These are phyloP conservation scores for Brotula barbata DNA, from an alignment of 2,797 vertebrate species.

Conservation along the genomic window DNA sequence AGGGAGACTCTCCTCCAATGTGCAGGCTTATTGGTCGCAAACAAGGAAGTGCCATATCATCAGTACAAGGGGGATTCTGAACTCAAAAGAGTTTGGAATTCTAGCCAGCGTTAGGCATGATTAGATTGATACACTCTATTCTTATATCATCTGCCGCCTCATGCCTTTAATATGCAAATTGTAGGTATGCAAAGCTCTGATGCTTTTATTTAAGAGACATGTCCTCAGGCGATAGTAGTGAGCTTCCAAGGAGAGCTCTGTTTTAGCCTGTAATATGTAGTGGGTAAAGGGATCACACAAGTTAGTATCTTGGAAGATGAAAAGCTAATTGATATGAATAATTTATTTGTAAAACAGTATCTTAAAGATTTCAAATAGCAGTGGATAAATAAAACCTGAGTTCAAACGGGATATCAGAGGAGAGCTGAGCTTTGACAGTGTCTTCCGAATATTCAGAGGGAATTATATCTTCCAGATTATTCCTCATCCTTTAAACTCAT, in stretches of 20 bases:
- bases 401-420: conserved; percentile 72
- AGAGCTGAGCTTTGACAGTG: conserved; percentile 46
- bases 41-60: too few relatives aligned
- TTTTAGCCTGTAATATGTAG: conserved; percentile 92
- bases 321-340: conserved; percentile 88
- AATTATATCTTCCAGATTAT: conserved; percentile 72
- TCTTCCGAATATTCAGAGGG: conserved; percentile 74
- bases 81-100: conserved; percentile 75
- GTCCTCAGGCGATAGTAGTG: conserved; percentile 87
- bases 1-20: too few relatives aligned
- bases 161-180: conserved; percentile 90
- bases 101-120: conserved; percentile 79
- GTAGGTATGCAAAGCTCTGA: conserved; percentile 90
- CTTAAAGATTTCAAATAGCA: conserved; percentile 82
- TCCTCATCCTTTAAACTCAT: conserved; percentile 72
- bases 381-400: conserved; percentile 74
- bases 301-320: conserved; percentile 90
- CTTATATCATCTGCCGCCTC: conserved; percentile 72
- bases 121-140: conserved; percentile 76
- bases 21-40: too few relatives aligned
- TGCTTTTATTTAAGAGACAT: conserved; percentile 96
- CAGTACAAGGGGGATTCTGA: too few relatives aligned
- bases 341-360: conserved; percentile 83
- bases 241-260: conserved; percentile 87
- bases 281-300: conserved; percentile 94